Evolutionary conservation across 1,140 invertebrate species (phyloP).

Genomic region (Drosophila sturtevanti): DNA sequence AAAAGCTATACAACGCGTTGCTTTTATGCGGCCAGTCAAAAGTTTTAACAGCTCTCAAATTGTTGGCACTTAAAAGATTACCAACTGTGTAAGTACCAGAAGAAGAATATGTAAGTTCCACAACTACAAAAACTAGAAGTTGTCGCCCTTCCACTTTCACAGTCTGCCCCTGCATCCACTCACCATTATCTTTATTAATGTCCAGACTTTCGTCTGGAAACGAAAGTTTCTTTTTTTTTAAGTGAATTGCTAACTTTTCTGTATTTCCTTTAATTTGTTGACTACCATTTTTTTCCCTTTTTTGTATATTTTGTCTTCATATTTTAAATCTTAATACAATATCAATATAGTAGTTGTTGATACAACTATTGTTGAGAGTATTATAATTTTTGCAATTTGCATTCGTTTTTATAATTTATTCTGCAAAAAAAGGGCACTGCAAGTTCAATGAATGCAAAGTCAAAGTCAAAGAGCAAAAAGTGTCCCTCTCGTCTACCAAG

Average conservation of each 20-base stretch:
- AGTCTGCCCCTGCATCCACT: constrained; percentile 13
- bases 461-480: constrained; percentile 32
- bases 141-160: neutral
- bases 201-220: constrained; percentile 69
- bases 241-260: constrained; percentile 63
- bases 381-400: constrained; percentile 30
- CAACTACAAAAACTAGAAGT: constrained; percentile 33
- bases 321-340: neutral
- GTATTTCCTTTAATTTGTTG: constrained; percentile 66
- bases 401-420: constrained; percentile 16
- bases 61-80: constrained; percentile 44
- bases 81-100: constrained; percentile 34
- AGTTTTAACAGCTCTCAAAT: constrained; percentile 54
- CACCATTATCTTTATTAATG: constrained; percentile 73
- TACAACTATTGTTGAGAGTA: neutral
- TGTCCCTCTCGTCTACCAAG: neutral
- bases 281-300: constrained; percentile 42
- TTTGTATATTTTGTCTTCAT: constrained; percentile 8
- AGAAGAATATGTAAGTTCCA: constrained; percentile 14
- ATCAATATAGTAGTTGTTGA: neutral
- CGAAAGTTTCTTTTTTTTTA: constrained; percentile 78
- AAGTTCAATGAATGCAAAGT: constrained; percentile 58
- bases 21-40: constrained; percentile 66
- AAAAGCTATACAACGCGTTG: constrained; percentile 48
- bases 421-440: constrained; percentile 36